phyloP scores from a whole-genome alignment of 2,888 invertebrate species.

The Drosophila flavopinicola region DNA sequence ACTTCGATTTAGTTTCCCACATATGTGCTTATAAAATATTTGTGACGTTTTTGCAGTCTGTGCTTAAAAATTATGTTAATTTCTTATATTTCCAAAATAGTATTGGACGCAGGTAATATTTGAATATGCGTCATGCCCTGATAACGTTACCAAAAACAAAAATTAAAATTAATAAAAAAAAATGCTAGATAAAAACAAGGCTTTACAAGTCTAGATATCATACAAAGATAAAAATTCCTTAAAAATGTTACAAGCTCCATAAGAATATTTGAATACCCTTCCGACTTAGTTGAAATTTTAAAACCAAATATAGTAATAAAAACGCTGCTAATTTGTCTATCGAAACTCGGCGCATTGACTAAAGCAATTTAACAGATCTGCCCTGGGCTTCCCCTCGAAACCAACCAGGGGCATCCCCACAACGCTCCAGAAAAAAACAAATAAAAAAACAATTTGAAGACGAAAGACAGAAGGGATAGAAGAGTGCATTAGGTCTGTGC shows the following conservation, averaged over 20 bases:
- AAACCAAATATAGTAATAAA: slow-evolving; percentile 8
- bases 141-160: neutral
- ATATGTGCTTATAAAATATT: neutral
- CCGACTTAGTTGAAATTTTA: neutral
- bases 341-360: slow-evolving; percentile 57
- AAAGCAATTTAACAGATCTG: slow-evolving; percentile 63
- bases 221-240: neutral
- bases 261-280: slow-evolving; percentile 12
- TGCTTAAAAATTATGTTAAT: slow-evolving; percentile 9
- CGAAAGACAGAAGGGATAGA: neutral
- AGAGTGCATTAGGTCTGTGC: slow-evolving; percentile 18
- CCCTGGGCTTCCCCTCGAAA: slow-evolving; percentile 61
- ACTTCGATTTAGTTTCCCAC: neutral
- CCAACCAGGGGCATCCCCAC: slow-evolving; percentile 63
- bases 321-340: slow-evolving; percentile 66
- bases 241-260: neutral
- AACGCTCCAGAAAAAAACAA: slow-evolving; percentile 35
- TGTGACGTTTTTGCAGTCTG: neutral
- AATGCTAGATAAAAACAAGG: neutral
- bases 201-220: neutral
- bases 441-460: slow-evolving; percentile 4
- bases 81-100: neutral
- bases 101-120: neutral
- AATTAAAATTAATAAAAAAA: neutral
- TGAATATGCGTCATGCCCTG: neutral